Conservation (phyloP, 2,797 vertebrate species). For the Nasua narica region DNA sequence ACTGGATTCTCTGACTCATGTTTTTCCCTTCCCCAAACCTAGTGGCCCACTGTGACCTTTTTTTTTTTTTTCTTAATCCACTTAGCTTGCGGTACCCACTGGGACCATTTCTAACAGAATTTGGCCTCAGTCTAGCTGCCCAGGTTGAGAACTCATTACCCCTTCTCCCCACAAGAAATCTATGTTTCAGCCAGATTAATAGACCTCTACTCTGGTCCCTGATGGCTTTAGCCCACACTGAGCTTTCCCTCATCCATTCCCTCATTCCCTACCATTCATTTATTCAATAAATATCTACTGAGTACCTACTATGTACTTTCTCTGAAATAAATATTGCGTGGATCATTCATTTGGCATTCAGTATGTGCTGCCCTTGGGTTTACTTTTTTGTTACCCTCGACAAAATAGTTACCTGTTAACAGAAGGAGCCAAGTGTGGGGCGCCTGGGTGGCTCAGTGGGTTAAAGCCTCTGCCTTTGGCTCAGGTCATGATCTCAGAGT, state of each 20-base stretch:
- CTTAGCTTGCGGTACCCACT: not conserved
- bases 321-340: conserved; percentile 15
- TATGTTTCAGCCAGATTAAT: not conserved
- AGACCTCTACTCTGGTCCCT: not conserved
- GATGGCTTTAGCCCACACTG: not conserved
- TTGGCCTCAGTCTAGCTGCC: not conserved
- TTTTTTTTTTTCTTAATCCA: not conserved
- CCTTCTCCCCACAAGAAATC: not conserved
- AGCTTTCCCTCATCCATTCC: not conserved
- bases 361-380: conserved; percentile 2
- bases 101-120: conserved; percentile 30
- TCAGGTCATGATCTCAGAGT: no score
- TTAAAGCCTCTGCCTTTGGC: no score
- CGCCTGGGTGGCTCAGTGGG: no score
- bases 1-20: not conserved
- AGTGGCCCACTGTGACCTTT: not conserved
- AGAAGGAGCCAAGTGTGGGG: not conserved
- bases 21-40: not conserved
- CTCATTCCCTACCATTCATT: not conserved
- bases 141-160: not conserved
- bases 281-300: not conserved
- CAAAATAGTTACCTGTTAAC: not conserved
- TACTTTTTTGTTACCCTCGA: conserved; percentile 5
- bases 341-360: not conserved
- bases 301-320: not conserved